These are phyloP conservation scores for Cephalopachus bancanus DNA, from an alignment of 2,797 vertebrate genomes.

Conservation along the genomic window DNA sequence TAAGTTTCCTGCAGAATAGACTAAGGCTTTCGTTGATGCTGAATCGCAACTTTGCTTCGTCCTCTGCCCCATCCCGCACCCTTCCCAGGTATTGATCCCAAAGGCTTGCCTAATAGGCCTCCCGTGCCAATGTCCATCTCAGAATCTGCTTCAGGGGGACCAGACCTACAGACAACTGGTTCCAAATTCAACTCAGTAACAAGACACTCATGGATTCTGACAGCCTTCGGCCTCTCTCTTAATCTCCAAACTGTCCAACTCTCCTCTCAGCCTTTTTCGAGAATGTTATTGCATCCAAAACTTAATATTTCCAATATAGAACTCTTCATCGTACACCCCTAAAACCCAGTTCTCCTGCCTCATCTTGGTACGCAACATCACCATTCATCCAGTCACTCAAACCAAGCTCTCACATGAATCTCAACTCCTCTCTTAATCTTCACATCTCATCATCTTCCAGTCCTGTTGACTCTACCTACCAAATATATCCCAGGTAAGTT, in stretches of 20 bases:
- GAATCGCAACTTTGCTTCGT: neutral
- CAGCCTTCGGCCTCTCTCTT: neutral
- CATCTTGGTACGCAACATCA: neutral
- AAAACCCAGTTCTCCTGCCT: neutral
- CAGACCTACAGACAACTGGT: neutral
- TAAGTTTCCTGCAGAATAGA: too few species aligned
- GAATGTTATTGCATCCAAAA: fast-evolving
- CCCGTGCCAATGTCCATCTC: fast-evolving
- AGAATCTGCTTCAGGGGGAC: neutral
- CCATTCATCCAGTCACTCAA: neutral
- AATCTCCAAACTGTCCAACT: neutral
- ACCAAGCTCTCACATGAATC: neutral
- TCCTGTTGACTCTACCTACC: too few species aligned
- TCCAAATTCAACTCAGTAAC: neutral
- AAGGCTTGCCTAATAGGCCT: too few species aligned
- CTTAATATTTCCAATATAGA: neutral
- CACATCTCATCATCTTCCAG: too few species aligned
- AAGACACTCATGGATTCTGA: fast-evolving
- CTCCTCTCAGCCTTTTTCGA: neutral
- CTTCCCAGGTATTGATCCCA: neutral
- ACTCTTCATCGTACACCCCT: neutral
- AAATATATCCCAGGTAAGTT: neutral
- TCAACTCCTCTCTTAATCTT: fast-evolving
- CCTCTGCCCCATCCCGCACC: neutral
- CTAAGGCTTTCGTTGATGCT: neutral